phyloP scores from a whole-genome alignment of 2,888 invertebrate species.

The Oxystoma pomonae region DNA sequence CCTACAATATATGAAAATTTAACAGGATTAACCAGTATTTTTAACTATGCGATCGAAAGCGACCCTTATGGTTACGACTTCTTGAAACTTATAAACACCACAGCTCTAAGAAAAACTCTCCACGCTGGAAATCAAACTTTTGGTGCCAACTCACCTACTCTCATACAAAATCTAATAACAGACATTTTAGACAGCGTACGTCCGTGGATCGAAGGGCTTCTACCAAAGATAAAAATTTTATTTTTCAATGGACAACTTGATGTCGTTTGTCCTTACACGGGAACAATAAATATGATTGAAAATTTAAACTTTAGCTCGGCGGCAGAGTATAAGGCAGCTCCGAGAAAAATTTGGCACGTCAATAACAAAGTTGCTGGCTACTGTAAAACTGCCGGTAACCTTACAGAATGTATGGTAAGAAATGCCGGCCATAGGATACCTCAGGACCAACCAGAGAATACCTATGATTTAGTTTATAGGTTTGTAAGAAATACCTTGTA shows the following conservation, averaged over 20 bases:
- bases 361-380: constrained; percentile 67
- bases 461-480: constrained; percentile 59
- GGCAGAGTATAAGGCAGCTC: constrained; percentile 58
- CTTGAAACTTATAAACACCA: constrained; percentile 6
- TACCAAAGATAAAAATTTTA: constrained; percentile 64
- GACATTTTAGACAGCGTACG: constrained; percentile 25
- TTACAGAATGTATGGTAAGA: constrained; percentile 68
- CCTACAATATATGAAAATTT: constrained; percentile 64
- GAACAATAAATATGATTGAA: constrained; percentile 71
- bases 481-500: constrained; percentile 32
- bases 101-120: constrained; percentile 50
- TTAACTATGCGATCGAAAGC: constrained; percentile 13
- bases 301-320: constrained; percentile 64
- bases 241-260: constrained; percentile 88
- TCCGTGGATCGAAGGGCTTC: constrained; percentile 50
- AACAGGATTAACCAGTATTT: constrained; percentile 34
- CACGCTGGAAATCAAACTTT: constrained; percentile 71
- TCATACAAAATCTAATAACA: constrained; percentile 24
- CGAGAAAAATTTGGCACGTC: constrained; percentile 63
- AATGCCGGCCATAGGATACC: constrained; percentile 83
- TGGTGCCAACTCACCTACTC: constrained; percentile 15
- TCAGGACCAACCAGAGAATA: constrained; percentile 70
- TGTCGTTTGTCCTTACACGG: constrained; percentile 79
- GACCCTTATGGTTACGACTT: constrained; percentile 3
- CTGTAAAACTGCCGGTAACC: constrained; percentile 61